These are phyloP conservation scores for Morpho helenor DNA, from an alignment of 2,888 invertebrate species.

Conservation along the genomic window DNA sequence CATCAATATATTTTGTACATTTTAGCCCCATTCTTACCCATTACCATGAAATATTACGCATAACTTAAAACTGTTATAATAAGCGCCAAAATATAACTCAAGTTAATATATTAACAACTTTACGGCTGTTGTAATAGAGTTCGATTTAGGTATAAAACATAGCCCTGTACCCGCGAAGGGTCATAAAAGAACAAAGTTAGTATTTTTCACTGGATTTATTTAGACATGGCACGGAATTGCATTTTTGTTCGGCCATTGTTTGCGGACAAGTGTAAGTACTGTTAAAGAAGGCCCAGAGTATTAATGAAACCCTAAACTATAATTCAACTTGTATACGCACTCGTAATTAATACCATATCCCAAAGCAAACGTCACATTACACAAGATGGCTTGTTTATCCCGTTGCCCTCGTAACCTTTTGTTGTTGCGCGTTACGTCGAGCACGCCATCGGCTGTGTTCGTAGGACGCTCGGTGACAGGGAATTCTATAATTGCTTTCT, in stretches of 20 bases:
- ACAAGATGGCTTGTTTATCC: too few relatives aligned
- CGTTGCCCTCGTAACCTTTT: too few relatives aligned
- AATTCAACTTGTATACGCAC: too few relatives aligned
- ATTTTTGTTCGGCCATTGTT: constrained; percentile 58
- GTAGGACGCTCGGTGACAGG: too few relatives aligned
- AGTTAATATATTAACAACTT: constrained; percentile 9
- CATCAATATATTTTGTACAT: neutral
- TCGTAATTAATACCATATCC: too few relatives aligned
- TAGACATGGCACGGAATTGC: constrained; percentile 65
- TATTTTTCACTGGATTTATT: constrained; percentile 66
- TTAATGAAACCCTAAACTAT: too few relatives aligned
- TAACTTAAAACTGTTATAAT: constrained; percentile 54
- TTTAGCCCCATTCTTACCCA: neutral
- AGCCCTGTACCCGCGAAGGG: constrained; percentile 19
- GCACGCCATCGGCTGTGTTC: too few relatives aligned
- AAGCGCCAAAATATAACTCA: constrained; percentile 16
- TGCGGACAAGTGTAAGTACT: constrained; percentile 36
- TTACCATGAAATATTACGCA: constrained; percentile 47
- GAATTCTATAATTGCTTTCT: too few relatives aligned
- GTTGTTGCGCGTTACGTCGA: too few relatives aligned
- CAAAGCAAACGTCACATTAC: too few relatives aligned
- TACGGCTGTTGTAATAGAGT: neutral
- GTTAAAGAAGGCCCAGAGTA: too few relatives aligned
- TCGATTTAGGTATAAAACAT: neutral
- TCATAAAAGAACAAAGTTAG: constrained; percentile 57